Evolutionary conservation across 2,797 vertebrate species (phyloP).

Genomic region (Muscicapa comitata): DNA sequence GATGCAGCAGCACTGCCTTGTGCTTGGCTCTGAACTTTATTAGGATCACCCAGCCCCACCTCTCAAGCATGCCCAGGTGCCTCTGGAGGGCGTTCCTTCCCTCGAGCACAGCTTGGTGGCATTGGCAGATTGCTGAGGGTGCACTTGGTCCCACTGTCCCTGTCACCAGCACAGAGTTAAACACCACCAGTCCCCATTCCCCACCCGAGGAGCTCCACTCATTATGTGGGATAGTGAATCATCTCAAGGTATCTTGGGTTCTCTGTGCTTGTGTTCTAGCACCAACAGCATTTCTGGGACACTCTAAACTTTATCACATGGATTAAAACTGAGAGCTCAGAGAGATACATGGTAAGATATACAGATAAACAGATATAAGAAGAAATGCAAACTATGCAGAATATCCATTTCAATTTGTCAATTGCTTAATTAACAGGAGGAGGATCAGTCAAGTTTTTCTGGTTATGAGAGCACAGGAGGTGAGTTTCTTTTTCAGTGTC

Average conservation of each 20-base stretch:
- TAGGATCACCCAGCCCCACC: not conserved
- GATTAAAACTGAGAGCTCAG: not conserved
- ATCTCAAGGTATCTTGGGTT: not conserved
- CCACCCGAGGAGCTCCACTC: not conserved
- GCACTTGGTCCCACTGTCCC: not conserved
- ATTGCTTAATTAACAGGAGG: constrained; percentile 74
- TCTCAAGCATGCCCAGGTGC: not conserved
- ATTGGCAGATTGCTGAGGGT: not conserved
- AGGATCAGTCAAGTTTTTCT: constrained; percentile 77
- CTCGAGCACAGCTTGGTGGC: not conserved
- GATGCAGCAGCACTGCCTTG: not conserved
- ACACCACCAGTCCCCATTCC: not conserved
- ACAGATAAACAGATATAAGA: not conserved
- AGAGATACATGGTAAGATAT: not conserved
- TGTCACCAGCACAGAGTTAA: not conserved
- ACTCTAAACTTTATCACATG: not conserved
- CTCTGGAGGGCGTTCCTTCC: not conserved
- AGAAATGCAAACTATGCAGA: not conserved
- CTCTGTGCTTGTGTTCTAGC: not conserved
- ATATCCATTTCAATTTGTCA: not conserved
- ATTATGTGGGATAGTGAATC: not conserved
- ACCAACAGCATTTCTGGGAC: not conserved
- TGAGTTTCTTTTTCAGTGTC: constrained; percentile 75
- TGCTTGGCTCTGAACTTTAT: not conserved
- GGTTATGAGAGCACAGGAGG: constrained; percentile 79